Conservation (phyloP, 2,888 invertebrate genomes). For the Automeris io region DNA sequence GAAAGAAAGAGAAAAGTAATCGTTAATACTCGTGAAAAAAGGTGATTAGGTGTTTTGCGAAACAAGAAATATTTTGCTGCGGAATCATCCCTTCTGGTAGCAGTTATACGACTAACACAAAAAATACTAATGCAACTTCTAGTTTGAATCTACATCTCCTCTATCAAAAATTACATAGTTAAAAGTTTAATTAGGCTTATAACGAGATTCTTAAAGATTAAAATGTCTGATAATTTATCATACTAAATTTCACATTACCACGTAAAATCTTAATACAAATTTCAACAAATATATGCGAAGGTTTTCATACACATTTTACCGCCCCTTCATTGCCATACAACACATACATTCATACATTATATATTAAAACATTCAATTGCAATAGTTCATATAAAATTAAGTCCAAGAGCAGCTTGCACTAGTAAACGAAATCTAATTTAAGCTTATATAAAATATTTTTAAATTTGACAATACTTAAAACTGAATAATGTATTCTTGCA, state of each 20-base stretch:
- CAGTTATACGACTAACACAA: not conserved
- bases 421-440: too few relatives aligned
- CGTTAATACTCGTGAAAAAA: not conserved
- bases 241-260: constrained; percentile 43
- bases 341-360: not conserved
- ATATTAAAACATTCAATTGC: too few relatives aligned
- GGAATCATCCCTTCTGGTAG: too few relatives aligned
- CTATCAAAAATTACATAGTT: not conserved
- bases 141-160: too few relatives aligned
- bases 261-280: constrained; percentile 26
- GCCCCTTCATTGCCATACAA: not conserved
- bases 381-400: too few relatives aligned
- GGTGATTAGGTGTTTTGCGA: too few relatives aligned
- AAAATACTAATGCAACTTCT: not conserved
- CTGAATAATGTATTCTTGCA: too few relatives aligned
- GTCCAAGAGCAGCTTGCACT: too few relatives aligned
- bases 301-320: not conserved
- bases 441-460: too few relatives aligned
- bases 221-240: constrained; percentile 50
- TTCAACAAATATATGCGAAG: constrained; percentile 22
- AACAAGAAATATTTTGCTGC: too few relatives aligned
- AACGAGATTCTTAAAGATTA: not conserved
- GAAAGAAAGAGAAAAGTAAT: not conserved
- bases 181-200: not conserved
- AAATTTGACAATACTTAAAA: too few relatives aligned